Conservation (phyloP, 2,888 invertebrate genomes). For the Rhyacophila evoluta region DNA sequence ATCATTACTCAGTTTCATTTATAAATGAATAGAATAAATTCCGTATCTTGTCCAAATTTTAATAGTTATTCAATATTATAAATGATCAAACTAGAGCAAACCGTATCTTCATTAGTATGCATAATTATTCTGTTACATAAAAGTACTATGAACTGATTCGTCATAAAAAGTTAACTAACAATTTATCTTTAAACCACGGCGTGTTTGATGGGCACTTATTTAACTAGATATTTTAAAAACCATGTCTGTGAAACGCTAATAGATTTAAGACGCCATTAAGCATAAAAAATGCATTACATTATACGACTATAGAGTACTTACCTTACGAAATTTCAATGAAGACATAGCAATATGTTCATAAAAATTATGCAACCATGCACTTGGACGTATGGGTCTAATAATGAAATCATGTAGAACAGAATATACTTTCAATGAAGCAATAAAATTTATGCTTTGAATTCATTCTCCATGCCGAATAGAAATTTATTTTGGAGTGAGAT, state of each 20-base stretch:
- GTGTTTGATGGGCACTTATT: not conserved
- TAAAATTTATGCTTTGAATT: slow-evolving; percentile 4
- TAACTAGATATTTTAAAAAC: not conserved
- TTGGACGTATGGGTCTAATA: not conserved
- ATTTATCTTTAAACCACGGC: not conserved
- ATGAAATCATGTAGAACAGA: not conserved
- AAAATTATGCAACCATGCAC: not conserved
- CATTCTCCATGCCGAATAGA: not conserved
- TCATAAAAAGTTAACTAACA: too few species aligned
- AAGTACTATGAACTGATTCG: too few species aligned
- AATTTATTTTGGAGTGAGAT: not conserved
- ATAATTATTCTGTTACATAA: too few species aligned
- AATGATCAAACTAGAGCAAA: too few species aligned
- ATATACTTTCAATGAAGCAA: not conserved
- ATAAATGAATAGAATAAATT: too few species aligned
- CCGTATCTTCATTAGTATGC: too few species aligned
- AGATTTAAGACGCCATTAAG: not conserved
- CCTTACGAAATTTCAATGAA: not conserved
- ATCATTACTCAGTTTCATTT: too few species aligned
- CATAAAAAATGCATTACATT: slow-evolving; percentile 17
- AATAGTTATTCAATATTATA: too few species aligned
- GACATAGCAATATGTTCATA: not conserved
- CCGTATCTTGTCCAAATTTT: too few species aligned
- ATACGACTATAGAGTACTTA: not conserved
- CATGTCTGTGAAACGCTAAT: not conserved